Conservation (phyloP, 2,888 invertebrate species). For the Drosophila percnosoma region DNA sequence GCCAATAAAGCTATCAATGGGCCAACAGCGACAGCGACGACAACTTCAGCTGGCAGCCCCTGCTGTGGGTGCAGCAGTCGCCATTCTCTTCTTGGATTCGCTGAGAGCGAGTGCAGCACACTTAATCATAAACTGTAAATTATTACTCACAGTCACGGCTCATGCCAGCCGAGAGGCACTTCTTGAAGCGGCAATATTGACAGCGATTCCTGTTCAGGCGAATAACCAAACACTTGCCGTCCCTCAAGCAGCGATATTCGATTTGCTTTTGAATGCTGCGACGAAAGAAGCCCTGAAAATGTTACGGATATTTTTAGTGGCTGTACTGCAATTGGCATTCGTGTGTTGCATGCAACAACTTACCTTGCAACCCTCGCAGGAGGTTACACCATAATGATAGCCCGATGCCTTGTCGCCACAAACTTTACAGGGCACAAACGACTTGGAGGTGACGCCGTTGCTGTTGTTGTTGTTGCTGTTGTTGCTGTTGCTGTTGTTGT, state of each 20-base stretch:
- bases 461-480: conserved; percentile 87
- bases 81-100: conserved; percentile 38
- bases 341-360: conserved; percentile 56
- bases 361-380: conserved; percentile 99
- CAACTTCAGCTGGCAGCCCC: conserved; percentile 13
- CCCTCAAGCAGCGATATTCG: conserved; percentile 96
- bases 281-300: conserved; percentile 95
- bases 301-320: neutral
- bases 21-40: conserved; percentile 23
- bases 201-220: conserved; percentile 97
- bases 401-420: conserved; percentile 96
- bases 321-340: neutral
- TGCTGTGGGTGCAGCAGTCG: conserved; percentile 22
- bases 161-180: conserved; percentile 98
- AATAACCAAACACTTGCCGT: conserved; percentile 97
- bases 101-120: neutral
- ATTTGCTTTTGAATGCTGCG: conserved; percentile 98
- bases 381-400: conserved; percentile 99
- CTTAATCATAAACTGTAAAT: conserved; percentile 25
- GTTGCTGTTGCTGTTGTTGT: conserved; percentile 70
- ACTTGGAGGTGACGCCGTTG: conserved; percentile 92
- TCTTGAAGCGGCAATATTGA: conserved; percentile 98
- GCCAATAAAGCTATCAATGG: conserved; percentile 69
- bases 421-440: conserved; percentile 97
- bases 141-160: conserved; percentile 96